Percentiles rank a stretch among this genome's conserved stretches.
These are phyloP conservation scores for Rhynchopsitta pachyrhyncha DNA, from an alignment of 2,113 vertebrate genomes.

Conservation along the genomic window DNA sequence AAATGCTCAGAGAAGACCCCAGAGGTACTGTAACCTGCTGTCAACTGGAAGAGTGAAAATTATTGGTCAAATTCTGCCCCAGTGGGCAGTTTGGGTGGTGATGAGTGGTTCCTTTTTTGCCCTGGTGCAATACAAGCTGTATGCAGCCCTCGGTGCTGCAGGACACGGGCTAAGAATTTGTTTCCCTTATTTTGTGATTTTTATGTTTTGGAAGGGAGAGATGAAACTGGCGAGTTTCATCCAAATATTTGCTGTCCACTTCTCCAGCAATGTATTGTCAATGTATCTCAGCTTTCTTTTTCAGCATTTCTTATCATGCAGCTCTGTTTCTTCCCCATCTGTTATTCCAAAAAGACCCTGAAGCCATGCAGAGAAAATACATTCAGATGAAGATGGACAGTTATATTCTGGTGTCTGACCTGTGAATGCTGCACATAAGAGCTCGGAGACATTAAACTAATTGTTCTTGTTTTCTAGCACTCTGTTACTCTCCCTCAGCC, in stretches of 20 bases:
- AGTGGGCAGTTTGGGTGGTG: background rate
- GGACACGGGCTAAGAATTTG: background rate
- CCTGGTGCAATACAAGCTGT: background rate
- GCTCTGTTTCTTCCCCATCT: background rate
- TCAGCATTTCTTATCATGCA: background rate
- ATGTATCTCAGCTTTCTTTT: conserved; percentile 2
- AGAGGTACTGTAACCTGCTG: background rate
- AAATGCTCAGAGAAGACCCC: background rate
- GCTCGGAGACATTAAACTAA: background rate
- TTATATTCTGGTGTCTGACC: background rate
- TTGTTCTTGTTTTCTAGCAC: conserved; percentile 5
- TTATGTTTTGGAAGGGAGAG: background rate
- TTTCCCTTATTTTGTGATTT: background rate
- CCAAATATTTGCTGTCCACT: background rate
- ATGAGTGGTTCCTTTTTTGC: background rate
- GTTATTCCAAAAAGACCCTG: background rate
- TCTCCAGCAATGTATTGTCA: background rate
- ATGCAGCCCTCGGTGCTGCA: accelerated
- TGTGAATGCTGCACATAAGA: background rate
- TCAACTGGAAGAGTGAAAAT: background rate
- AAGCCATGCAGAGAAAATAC: background rate
- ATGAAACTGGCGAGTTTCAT: background rate
- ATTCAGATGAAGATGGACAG: background rate
- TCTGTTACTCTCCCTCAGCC: background rate
- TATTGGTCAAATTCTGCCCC: background rate